Evolutionary conservation across 2,797 vertebrate species (phyloP).

Genomic region (Lemur catta): DNA sequence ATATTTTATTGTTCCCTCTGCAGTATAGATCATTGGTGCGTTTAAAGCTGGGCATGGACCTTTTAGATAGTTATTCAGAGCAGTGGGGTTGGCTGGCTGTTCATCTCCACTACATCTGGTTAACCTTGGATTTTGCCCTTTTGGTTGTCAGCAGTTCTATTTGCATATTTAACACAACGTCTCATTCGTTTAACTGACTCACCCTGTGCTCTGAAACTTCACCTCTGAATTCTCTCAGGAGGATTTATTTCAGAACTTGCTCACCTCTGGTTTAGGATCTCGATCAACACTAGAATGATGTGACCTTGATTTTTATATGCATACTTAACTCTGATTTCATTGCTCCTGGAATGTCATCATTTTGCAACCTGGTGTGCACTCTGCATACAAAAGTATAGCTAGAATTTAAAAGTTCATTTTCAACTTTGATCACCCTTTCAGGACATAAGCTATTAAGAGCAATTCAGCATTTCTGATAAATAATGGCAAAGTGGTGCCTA

Average conservation of each 20-base stretch:
- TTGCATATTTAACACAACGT: constrained; percentile 18
- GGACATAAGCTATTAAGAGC: constrained; percentile 38
- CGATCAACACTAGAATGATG: neutral
- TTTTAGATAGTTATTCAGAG: neutral
- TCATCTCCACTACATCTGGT: neutral
- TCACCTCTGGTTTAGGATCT: constrained; percentile 49
- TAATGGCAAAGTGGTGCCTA: neutral
- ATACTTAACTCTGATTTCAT: constrained; percentile 46
- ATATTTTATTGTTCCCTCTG: neutral
- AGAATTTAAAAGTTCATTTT: constrained; percentile 32
- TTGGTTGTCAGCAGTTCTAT: neutral
- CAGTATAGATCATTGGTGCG: neutral
- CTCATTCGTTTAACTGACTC: constrained; percentile 9
- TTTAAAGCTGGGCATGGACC: neutral
- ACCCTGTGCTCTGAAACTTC: constrained; percentile 33
- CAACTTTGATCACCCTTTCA: constrained; percentile 35
- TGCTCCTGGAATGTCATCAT: constrained; percentile 45
- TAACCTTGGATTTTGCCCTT: constrained; percentile 13
- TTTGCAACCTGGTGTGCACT: neutral
- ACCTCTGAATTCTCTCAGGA: neutral
- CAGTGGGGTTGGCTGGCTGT: neutral
- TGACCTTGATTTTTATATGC: constrained; percentile 54
- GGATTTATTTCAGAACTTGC: neutral
- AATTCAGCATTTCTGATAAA: constrained; percentile 43
- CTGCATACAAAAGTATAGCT: neutral